These are phyloP conservation scores for Heliothis subflexa DNA, from an alignment of 1,140 invertebrate species.

Conservation along the genomic window DNA sequence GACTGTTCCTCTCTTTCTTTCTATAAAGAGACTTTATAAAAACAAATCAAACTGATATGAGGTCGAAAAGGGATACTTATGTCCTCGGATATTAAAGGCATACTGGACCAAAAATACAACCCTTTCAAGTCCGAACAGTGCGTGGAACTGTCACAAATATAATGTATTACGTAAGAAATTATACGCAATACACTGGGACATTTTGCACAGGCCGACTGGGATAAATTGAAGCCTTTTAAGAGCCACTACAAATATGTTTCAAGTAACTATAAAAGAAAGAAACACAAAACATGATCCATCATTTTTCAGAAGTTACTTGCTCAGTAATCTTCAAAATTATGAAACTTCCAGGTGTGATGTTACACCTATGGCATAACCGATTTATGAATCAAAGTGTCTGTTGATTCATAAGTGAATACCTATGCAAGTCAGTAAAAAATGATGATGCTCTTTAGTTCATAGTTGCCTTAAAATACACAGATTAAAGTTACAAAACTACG, in stretches of 20 bases:
- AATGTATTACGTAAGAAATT: slow-evolving; percentile 37
- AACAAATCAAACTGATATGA: not conserved
- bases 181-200: slow-evolving; percentile 14
- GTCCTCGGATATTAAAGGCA: too few species aligned
- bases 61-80: not conserved
- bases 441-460: too few species aligned
- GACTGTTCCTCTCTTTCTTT: too few species aligned
- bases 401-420: too few species aligned
- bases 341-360: not conserved
- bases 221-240: slow-evolving; percentile 34
- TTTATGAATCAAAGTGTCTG: too few species aligned
- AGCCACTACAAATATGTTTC: slow-evolving; percentile 2
- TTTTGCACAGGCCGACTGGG: slow-evolving; percentile 13
- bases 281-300: not conserved
- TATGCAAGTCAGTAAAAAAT: too few species aligned
- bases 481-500: too few species aligned
- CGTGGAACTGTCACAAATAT: slow-evolving; percentile 18
- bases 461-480: too few species aligned
- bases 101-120: not conserved
- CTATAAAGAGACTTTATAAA: too few species aligned
- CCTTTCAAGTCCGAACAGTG: not conserved
- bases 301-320: not conserved
- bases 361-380: too few species aligned
- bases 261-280: not conserved
- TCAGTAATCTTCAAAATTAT: not conserved